phyloP scores from a whole-genome alignment of 1,140 invertebrate genomes.

The Scylla paramamosain region DNA sequence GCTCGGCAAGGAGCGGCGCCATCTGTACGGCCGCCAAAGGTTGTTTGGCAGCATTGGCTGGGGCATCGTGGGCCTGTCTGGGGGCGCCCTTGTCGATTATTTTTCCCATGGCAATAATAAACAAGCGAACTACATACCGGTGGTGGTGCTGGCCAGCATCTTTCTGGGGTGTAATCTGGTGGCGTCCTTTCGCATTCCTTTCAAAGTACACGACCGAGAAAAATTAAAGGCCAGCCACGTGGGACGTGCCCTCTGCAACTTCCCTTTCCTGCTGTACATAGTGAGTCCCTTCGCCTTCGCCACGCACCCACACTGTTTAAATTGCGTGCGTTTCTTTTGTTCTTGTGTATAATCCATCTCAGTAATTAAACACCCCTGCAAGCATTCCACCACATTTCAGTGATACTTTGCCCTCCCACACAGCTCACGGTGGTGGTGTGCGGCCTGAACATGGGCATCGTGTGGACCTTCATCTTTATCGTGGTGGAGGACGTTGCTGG shows the following conservation, averaged over 20 bases:
- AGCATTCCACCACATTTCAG: background rate
- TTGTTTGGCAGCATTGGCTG: conserved; percentile 71
- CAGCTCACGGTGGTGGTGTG: conserved; percentile 62
- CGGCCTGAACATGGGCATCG: conserved; percentile 48
- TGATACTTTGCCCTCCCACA: too few species aligned
- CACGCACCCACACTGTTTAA: background rate
- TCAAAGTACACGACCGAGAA: conserved; percentile 56
- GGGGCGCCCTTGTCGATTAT: conserved; percentile 60
- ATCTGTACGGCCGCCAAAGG: conserved; percentile 67
- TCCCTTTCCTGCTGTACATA: conserved; percentile 57
- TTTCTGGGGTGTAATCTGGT: conserved; percentile 51
- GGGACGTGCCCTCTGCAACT: conserved; percentile 35
- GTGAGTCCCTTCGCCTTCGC: background rate
- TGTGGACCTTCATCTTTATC: conserved; percentile 63
- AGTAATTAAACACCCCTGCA: too few species aligned
- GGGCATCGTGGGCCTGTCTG: conserved; percentile 54
- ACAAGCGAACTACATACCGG: conserved; percentile 54
- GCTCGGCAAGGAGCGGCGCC: conserved; percentile 56
- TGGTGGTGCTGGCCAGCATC: conserved; percentile 45
- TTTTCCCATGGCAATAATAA: conserved; percentile 44
- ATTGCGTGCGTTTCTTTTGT: background rate
- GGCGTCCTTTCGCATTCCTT: conserved; percentile 25
- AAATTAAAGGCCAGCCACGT: conserved; percentile 60
- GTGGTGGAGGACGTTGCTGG: conserved; percentile 85
- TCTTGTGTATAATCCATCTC: too few species aligned